Percentiles rank a stretch among this genome's conserved stretches.
These are phyloP conservation scores for Danaus chrysippus DNA, from an alignment of 2,888 invertebrate genomes.

Conservation along the genomic window DNA sequence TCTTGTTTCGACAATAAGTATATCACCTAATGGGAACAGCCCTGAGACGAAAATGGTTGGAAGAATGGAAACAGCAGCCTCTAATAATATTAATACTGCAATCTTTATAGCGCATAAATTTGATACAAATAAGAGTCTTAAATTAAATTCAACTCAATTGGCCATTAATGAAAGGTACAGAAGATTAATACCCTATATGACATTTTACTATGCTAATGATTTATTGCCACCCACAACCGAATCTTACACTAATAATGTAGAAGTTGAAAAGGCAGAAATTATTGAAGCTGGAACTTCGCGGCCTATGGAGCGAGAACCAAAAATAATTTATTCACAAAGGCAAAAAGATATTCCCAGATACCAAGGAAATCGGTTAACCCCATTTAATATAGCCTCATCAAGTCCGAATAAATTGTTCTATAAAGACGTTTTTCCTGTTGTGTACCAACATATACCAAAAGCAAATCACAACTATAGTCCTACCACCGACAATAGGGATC, in stretches of 20 bases:
- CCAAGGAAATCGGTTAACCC: conserved; percentile 69
- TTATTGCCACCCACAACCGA: conserved; percentile 65
- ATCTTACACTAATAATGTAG: conserved; percentile 50
- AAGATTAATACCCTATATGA: conserved; percentile 89
- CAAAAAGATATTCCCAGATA: conserved; percentile 65
- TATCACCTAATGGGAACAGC: conserved; percentile 74
- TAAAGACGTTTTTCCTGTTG: conserved; percentile 52
- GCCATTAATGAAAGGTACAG: conserved; percentile 84
- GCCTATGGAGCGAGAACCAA: conserved; percentile 52
- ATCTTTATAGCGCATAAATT: conserved; percentile 32
- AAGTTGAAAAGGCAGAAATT: conserved; percentile 68
- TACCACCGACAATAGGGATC: conserved; percentile 43
- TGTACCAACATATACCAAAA: conserved; percentile 47
- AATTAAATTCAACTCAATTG: conserved; percentile 56
- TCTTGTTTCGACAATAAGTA: conserved; percentile 59
- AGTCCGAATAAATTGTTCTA: conserved; percentile 67
- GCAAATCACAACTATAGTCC: conserved; percentile 50
- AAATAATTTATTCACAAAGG: conserved; percentile 53
- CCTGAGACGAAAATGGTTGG: conserved; percentile 68
- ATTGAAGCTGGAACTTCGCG: conserved; percentile 50
- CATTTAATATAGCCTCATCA: conserved; percentile 70
- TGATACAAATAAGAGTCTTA: conserved; percentile 25
- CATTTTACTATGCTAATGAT: conserved; percentile 85
- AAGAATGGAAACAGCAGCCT: conserved; percentile 56
- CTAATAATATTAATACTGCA: conserved; percentile 51